Evolutionary conservation across 2,797 vertebrate species (phyloP).

Genomic region (Tapera naevia): DNA sequence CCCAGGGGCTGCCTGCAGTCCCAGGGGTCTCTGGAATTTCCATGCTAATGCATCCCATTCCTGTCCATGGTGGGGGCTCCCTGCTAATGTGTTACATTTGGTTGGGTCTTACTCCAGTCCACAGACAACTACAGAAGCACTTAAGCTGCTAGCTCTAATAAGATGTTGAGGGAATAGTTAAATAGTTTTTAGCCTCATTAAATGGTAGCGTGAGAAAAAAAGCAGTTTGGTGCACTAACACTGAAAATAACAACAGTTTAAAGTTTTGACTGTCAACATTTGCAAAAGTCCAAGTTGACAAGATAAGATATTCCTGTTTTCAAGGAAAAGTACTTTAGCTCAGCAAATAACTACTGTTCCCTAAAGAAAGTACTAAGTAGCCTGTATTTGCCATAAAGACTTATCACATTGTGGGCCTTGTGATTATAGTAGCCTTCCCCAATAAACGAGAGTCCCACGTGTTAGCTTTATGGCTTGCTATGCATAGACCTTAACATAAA

Average conservation of each 20-base stretch:
- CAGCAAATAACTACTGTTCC: background rate
- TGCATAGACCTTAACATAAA: background rate
- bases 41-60: accelerated
- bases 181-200: background rate
- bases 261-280: background rate
- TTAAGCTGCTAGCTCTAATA: background rate
- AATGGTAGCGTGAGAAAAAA: background rate
- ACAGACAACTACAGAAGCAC: background rate
- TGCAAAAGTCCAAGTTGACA: background rate
- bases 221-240: background rate
- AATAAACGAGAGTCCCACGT: background rate
- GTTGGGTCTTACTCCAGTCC: background rate
- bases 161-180: background rate
- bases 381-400: background rate
- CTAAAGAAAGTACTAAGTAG: background rate
- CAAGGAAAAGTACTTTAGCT: background rate
- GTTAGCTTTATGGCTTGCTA: background rate
- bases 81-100: accelerated
- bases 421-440: background rate
- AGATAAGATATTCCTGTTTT: background rate
- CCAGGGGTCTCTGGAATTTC: accelerated
- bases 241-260: background rate
- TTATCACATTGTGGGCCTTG: background rate
- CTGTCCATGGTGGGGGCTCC: accelerated
- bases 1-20: background rate